Conservation (phyloP, 2,797 vertebrate genomes). For the Eurystomus glaucurus region DNA sequence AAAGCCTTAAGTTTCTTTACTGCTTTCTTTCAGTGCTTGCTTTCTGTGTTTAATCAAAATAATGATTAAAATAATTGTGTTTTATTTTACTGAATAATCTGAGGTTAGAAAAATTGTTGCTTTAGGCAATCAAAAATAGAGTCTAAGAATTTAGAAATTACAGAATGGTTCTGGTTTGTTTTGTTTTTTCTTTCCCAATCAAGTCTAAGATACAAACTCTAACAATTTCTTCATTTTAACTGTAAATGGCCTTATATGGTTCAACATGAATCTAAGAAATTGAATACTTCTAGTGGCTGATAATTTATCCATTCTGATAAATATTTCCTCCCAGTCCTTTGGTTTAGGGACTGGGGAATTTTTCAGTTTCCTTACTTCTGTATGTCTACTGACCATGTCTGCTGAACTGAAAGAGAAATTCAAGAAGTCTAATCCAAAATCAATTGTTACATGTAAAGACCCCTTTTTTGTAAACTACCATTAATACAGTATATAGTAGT, state of each 20-base stretch:
- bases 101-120: conserved; percentile 2
- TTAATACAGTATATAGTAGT: background rate
- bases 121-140: background rate
- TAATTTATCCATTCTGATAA: background rate
- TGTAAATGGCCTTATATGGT: background rate
- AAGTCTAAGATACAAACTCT: background rate
- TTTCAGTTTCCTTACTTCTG: background rate
- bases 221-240: background rate
- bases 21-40: background rate
- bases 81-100: conserved; percentile 41
- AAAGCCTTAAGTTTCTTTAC: conserved; percentile 28
- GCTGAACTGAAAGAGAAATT: background rate
- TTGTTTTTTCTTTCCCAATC: background rate
- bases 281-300: background rate
- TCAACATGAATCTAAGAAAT: background rate
- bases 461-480: background rate
- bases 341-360: background rate
- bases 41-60: conserved; percentile 16
- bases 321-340: background rate
- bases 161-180: background rate
- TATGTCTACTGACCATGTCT: background rate
- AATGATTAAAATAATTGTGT: background rate
- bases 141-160: conserved; percentile 22
- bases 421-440: background rate
- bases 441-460: background rate